phyloP scores from a whole-genome alignment of 2,797 vertebrate species.

The Propithecus perrieri region DNA sequence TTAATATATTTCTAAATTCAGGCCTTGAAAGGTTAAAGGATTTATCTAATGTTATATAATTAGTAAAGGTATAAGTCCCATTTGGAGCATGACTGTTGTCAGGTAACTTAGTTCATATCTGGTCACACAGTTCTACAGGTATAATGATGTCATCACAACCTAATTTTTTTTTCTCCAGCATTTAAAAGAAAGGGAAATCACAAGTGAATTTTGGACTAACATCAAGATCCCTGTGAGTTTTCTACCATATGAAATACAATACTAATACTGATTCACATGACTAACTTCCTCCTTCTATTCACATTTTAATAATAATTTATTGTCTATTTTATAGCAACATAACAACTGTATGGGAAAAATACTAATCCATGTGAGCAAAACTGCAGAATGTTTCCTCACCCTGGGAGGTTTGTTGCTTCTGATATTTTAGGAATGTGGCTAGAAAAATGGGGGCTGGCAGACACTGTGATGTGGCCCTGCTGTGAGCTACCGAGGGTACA shows the following conservation, averaged over 20 bases:
- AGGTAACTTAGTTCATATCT: neutral
- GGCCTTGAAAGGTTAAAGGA: neutral
- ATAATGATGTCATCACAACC: neutral
- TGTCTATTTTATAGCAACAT: neutral
- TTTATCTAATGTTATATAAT: neutral
- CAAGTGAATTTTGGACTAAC: neutral
- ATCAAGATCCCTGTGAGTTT: neutral
- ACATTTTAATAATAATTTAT: neutral
- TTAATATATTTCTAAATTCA: neutral
- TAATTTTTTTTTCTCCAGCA: neutral
- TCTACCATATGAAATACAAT: neutral
- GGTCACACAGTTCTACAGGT: neutral
- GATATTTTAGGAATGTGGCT: constrained; percentile 26
- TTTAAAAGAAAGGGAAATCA: constrained; percentile 18
- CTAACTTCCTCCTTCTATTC: neutral
- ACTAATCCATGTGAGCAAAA: neutral
- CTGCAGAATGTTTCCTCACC: neutral
- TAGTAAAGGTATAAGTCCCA: neutral
- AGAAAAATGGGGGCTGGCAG: neutral
- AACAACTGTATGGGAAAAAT: neutral
- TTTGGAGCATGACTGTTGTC: neutral
- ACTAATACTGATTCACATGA: neutral
- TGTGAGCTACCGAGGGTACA: constrained; percentile 58
- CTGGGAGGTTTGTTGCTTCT: constrained; percentile 49
- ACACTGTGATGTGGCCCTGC: constrained; percentile 12